A percentile compares a stretch with the other conserved stretches of the same genome.
These are phyloP conservation scores for Nettapus auritus DNA, from an alignment of 2,113 vertebrate species.

Conservation along the genomic window DNA sequence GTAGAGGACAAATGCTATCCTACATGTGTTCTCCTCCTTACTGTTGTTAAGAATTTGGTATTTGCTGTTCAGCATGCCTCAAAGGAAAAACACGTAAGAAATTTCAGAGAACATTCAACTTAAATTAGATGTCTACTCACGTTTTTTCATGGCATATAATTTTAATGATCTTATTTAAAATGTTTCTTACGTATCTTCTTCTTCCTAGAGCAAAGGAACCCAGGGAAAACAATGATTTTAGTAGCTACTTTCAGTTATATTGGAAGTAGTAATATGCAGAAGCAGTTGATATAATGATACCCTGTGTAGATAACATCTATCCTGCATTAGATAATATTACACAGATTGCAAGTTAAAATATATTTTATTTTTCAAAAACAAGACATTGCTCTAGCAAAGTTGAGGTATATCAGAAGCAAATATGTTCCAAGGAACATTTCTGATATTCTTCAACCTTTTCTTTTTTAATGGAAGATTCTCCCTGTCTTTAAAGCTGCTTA, in stretches of 20 bases:
- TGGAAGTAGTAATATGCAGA: not conserved
- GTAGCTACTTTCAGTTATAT: not conserved
- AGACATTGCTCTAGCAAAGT: not conserved
- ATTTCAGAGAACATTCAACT: constrained; percentile 35
- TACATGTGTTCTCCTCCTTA: not conserved
- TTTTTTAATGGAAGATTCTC: not conserved
- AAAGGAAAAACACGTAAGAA: not conserved
- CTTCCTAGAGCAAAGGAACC: not conserved
- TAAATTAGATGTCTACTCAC: constrained; percentile 32
- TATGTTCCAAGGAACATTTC: not conserved
- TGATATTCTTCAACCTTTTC: not conserved
- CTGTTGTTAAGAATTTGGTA: not conserved
- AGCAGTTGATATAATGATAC: not conserved
- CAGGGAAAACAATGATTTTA: not conserved
- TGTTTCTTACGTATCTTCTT: not conserved
- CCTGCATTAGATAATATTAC: not conserved
- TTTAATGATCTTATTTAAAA: not conserved
- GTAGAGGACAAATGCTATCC: not conserved
- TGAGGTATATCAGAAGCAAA: not conserved
- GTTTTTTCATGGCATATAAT: not conserved
- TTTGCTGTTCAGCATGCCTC: not conserved
- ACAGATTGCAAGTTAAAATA: not conserved
- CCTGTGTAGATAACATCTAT: not conserved
- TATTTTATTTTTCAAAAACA: not conserved
- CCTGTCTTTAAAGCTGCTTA: not conserved